A percentile compares a stretch with the other conserved stretches of the same genome.
Evolutionary conservation across 2,113 vertebrate genomes (phyloP).

Genomic region (Prolemur simus): DNA sequence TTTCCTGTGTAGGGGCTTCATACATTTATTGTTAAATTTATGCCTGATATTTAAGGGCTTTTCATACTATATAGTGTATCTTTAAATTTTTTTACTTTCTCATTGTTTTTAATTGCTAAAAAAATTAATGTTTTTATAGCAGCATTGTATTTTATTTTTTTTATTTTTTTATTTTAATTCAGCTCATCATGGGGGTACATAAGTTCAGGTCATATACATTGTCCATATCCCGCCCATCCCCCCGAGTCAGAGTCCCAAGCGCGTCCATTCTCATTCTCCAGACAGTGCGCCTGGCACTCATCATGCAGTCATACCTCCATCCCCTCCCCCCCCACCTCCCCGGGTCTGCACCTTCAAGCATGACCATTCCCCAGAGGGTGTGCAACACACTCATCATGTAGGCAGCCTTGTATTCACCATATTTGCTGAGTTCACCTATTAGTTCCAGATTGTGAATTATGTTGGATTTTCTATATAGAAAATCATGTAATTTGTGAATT

Average conservation of each 20-base stretch:
- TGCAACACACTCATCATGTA: too few species aligned
- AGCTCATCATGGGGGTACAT: too few species aligned
- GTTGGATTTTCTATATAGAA: conserved; percentile 2
- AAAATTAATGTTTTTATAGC: background rate
- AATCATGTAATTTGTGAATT: background rate
- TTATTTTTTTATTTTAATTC: too few species aligned
- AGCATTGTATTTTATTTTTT: background rate
- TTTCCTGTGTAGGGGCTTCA: background rate
- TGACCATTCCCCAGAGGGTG: too few species aligned
- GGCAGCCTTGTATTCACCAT: background rate
- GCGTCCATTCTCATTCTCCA: too few species aligned
- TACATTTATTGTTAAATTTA: background rate
- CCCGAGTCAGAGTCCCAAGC: too few species aligned
- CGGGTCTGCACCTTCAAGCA: too few species aligned
- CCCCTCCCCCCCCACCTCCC: too few species aligned
- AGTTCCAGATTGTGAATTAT: background rate
- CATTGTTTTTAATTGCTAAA: background rate
- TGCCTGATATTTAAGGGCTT: background rate
- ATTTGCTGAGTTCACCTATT: background rate
- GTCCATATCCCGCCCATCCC: too few species aligned
- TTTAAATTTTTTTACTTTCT: conserved; percentile 26
- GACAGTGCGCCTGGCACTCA: too few species aligned
- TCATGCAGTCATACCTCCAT: too few species aligned
- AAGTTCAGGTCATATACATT: too few species aligned
- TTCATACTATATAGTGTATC: background rate